A percentile compares a stretch with the other conserved stretches of the same genome.
Conservation (phyloP, 2,113 vertebrate genomes). For the Carlito syrichta region DNA sequence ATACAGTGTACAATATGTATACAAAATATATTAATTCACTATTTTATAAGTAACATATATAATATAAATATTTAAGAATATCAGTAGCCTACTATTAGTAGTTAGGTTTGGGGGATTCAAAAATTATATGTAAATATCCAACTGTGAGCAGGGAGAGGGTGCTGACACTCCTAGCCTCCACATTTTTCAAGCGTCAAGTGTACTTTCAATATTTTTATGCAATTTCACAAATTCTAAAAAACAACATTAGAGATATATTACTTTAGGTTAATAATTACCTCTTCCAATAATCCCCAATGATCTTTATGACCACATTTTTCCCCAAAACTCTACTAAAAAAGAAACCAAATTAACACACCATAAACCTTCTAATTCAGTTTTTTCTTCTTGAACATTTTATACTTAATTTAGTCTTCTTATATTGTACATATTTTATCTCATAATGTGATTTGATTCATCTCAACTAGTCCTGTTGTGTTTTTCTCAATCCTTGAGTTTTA, state of each 20-base stretch:
- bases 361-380: background rate
- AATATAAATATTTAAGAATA: no score
- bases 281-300: background rate
- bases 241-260: background rate
- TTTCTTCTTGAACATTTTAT: background rate
- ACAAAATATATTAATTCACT: background rate
- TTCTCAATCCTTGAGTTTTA: background rate
- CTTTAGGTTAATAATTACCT: background rate
- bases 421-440: background rate
- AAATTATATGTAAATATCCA: background rate
- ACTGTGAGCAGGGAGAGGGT: background rate
- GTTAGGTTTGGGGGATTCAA: background rate
- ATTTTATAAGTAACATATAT: no score
- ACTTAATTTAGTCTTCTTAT: background rate
- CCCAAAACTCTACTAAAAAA: background rate
- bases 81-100: no score
- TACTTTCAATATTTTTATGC: background rate
- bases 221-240: background rate
- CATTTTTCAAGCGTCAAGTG: background rate
- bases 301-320: background rate
- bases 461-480: background rate
- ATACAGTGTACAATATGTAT: background rate
- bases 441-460: background rate
- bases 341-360: background rate
- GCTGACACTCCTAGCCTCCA: no score